A percentile compares a stretch with the other conserved stretches of the same genome.
Conservation (phyloP, 1,140 invertebrate genomes). For the Drosophila sechellia region DNA sequence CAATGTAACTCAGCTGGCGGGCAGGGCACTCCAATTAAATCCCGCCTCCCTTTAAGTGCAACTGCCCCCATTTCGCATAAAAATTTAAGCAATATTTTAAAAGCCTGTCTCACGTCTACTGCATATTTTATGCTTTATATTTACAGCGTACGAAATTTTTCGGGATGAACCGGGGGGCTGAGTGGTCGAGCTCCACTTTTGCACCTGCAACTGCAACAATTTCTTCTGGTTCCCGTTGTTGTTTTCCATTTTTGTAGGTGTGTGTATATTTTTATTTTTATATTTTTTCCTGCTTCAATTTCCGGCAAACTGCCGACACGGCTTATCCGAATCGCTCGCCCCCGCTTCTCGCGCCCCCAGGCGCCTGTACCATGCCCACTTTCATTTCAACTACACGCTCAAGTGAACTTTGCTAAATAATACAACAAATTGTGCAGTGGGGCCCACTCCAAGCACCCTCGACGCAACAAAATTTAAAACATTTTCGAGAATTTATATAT, state of each 20-base stretch:
- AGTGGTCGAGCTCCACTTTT: constrained; percentile 27
- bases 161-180: constrained; percentile 13
- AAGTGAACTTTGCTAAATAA: constrained; percentile 69
- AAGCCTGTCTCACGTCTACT: constrained; percentile 50
- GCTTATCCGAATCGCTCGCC: constrained; percentile 51
- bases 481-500: constrained; percentile 38
- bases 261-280: background rate
- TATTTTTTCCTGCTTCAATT: constrained; percentile 53
- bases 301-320: constrained; percentile 65
- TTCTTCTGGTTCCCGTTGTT: constrained; percentile 39
- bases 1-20: background rate
- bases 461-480: constrained; percentile 36
- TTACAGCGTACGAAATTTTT: constrained; percentile 45
- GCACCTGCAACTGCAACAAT: constrained; percentile 67
- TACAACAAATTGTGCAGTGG: constrained; percentile 53
- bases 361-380: constrained; percentile 47
- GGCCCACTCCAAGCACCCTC: constrained; percentile 9
- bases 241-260: constrained; percentile 10
- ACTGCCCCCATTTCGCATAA: background rate
- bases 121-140: constrained; percentile 69
- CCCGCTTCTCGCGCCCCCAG: constrained; percentile 12
- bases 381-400: constrained; percentile 66
- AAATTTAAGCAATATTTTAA: constrained; percentile 77
- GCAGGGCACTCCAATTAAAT: constrained; percentile 56
- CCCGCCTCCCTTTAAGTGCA: background rate